Percentiles rank a stretch among this genome's conserved stretches.
Conservation (phyloP, 2,113 vertebrate genomes). For the Anas platyrhynchos region DNA sequence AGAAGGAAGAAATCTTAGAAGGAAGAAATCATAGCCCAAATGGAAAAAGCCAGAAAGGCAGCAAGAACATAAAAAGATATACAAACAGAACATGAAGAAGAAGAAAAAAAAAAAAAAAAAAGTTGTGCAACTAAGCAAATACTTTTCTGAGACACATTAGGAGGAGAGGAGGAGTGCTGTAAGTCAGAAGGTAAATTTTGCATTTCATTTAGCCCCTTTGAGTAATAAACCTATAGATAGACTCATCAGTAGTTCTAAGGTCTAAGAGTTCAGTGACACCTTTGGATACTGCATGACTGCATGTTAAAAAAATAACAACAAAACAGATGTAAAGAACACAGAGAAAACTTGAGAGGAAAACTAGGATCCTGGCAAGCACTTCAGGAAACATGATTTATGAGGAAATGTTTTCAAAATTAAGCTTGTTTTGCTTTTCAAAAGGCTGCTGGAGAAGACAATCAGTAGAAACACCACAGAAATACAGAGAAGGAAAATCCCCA, state of each 20-base stretch:
- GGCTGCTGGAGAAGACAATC: not conserved
- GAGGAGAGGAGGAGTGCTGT: not conserved
- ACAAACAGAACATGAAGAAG: not conserved
- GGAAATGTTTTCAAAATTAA: conserved; percentile 9
- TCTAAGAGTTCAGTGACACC: not conserved
- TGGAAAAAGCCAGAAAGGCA: not conserved
- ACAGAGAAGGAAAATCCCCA: not conserved
- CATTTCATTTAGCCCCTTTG: not conserved
- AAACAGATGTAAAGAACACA: not conserved
- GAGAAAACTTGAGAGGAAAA: not conserved
- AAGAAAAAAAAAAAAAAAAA: not conserved
- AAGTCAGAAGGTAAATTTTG: not conserved
- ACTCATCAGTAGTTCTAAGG: not conserved
- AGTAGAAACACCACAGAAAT: not conserved
- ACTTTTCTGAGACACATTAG: not conserved
- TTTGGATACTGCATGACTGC: not conserved
- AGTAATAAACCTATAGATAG: not conserved
- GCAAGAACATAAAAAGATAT: not conserved
- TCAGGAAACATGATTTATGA: not conserved
- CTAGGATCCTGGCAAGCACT: not conserved
- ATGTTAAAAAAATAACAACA: not conserved
- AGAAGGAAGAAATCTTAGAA: not conserved
- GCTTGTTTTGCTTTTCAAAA: not conserved
- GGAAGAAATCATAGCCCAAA: not conserved
- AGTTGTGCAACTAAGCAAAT: not conserved